Conservation (phyloP, 2,888 invertebrate species). For the Odontocolon sp. region DNA sequence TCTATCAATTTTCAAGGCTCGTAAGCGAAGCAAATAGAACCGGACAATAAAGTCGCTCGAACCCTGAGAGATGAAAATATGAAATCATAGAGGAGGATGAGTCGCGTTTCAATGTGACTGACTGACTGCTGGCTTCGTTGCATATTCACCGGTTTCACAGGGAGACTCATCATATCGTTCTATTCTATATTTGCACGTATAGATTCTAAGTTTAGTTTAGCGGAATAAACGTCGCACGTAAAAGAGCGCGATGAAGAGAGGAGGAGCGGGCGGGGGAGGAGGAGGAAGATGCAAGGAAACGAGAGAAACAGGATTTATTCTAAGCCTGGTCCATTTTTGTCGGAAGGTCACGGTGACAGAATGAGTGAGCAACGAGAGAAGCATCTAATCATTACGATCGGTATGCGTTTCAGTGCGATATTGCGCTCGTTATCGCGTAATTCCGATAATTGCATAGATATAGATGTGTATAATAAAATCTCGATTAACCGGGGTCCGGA, state of each 20-base stretch:
- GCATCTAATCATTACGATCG: conserved; percentile 11
- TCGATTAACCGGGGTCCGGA: too few species aligned
- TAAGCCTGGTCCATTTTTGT: conserved; percentile 58
- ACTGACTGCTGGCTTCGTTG: conserved; percentile 9
- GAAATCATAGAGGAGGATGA: neutral
- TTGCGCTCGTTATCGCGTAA: too few species aligned
- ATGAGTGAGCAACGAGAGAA: too few species aligned
- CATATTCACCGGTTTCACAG: conserved; percentile 4
- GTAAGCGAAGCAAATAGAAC: neutral
- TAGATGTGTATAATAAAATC: too few species aligned
- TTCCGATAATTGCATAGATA: too few species aligned
- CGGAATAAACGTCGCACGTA: conserved; percentile 61
- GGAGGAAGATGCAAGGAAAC: neutral
- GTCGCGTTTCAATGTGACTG: neutral
- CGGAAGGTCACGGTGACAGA: conserved; percentile 58
- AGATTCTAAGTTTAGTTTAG: conserved; percentile 69
- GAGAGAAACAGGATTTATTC: conserved; percentile 50
- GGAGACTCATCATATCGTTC: conserved; percentile 33
- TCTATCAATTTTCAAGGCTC: neutral
- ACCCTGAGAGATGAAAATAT: neutral
- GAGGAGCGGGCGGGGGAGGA: neutral
- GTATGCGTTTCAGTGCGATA: neutral
- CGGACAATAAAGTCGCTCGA: neutral
- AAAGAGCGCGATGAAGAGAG: conserved; percentile 21
- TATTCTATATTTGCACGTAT: conserved; percentile 66